These are phyloP conservation scores for Caenorhabditis auriculariae DNA, from an alignment of 2,888 invertebrate genomes.

Conservation along the genomic window DNA sequence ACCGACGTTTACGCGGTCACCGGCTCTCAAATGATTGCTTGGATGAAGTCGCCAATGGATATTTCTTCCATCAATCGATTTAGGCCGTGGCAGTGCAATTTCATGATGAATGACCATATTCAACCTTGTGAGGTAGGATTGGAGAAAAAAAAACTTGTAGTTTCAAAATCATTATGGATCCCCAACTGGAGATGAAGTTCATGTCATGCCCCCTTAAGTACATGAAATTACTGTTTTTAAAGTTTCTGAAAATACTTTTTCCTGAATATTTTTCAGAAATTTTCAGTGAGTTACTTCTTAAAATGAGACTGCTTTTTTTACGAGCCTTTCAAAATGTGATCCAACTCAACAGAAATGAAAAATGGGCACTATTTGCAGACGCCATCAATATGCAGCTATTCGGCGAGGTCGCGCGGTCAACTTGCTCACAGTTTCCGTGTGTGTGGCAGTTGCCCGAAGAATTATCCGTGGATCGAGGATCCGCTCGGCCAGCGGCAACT, in stretches of 20 bases:
- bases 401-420: conserved; percentile 22
- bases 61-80: conserved; percentile 38
- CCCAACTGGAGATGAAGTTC: no score
- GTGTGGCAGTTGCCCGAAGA: conserved; percentile 57
- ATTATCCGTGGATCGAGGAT: conserved; percentile 57
- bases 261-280: no score
- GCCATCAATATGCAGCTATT: conserved; percentile 54
- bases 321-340: not conserved
- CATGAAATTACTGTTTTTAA: no score
- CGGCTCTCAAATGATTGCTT: conserved; percentile 53
- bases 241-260: no score
- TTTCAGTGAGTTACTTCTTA: no score
- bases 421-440: conserved; percentile 58
- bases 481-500: conserved; percentile 37
- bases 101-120: conserved; percentile 31
- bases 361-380: conserved; percentile 34
- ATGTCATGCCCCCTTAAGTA: no score
- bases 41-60: conserved; percentile 56
- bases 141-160: no score
- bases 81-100: conserved; percentile 57
- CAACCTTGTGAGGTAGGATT: conserved; percentile 56
- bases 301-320: not conserved
- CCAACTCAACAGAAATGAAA: not conserved
- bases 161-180: no score
- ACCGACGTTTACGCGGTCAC: conserved; percentile 59